phyloP scores from a whole-genome alignment of 2,797 vertebrate species.

The Trachops cirrhosus region DNA sequence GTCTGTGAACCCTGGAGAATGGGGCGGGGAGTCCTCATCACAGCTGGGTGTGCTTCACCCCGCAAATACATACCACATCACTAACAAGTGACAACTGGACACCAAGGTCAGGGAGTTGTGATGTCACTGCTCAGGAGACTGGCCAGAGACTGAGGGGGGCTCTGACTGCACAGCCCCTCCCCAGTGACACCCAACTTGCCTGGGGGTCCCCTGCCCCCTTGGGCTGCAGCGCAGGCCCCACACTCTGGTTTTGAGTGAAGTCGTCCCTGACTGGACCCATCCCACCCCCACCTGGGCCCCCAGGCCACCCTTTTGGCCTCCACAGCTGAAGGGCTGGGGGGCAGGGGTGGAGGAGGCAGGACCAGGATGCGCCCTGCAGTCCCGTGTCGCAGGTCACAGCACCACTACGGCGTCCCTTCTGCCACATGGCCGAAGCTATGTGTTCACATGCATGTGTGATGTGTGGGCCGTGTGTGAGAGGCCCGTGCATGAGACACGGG shows the following conservation, averaged over 20 bases:
- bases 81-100: not conserved
- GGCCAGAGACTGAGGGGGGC: too few relatives aligned
- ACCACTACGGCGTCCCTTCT: too few relatives aligned
- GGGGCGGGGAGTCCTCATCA: not conserved
- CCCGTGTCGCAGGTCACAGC: not conserved
- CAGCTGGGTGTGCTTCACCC: not conserved
- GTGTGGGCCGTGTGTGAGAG: not conserved
- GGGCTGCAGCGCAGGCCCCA: not conserved
- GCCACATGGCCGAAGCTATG: too few relatives aligned
- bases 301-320: not conserved
- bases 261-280: not conserved
- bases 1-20: not conserved
- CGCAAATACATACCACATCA: not conserved
- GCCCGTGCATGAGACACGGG: not conserved
- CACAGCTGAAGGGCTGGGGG: not conserved
- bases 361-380: too few relatives aligned
- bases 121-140: not conserved
- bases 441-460: not conserved
- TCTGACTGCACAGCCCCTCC: not conserved
- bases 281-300: not conserved
- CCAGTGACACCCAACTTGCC: accelerated
- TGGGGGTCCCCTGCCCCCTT: not conserved
- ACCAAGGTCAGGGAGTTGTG: not conserved
- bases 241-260: not conserved
- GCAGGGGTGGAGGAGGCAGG: not conserved